Percentiles rank a stretch among this genome's conserved stretches.
phyloP scores from a whole-genome alignment of 2,113 vertebrate genomes.

The Psittacara wagleri region DNA sequence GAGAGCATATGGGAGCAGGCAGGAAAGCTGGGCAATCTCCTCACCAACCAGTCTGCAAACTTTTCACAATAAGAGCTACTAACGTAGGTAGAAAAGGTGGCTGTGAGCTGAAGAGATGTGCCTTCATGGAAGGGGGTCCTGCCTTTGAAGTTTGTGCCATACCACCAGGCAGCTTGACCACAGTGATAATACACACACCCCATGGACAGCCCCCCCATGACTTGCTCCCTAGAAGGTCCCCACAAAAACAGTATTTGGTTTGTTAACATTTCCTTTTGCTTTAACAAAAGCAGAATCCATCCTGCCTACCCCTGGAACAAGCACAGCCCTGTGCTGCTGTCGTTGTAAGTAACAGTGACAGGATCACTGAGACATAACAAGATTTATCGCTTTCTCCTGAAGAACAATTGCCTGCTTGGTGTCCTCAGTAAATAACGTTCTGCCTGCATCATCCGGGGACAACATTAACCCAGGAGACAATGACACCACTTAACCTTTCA shows the following conservation, averaged over 20 bases:
- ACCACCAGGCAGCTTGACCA: background rate
- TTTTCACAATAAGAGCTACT: background rate
- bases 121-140: background rate
- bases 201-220: accelerated
- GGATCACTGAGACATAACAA: slow-evolving; percentile 58
- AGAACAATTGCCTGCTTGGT: slow-evolving; percentile 47
- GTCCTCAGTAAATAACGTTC: slow-evolving; percentile 66
- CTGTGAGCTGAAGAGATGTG: background rate
- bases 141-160: background rate
- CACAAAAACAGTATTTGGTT: accelerated
- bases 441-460: slow-evolving; percentile 45
- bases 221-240: background rate
- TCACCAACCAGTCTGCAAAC: background rate
- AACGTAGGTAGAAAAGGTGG: background rate
- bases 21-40: background rate
- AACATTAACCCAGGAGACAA: slow-evolving; percentile 30
- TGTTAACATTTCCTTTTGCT: background rate
- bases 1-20: background rate
- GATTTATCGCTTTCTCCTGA: slow-evolving; percentile 64
- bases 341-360: slow-evolving; percentile 14
- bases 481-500: slow-evolving; percentile 19
- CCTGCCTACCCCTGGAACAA: background rate
- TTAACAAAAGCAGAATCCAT: background rate
- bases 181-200: background rate
- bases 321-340: background rate